phyloP scores from a whole-genome alignment of 2,888 invertebrate species.

The Drosophila antonietae region DNA sequence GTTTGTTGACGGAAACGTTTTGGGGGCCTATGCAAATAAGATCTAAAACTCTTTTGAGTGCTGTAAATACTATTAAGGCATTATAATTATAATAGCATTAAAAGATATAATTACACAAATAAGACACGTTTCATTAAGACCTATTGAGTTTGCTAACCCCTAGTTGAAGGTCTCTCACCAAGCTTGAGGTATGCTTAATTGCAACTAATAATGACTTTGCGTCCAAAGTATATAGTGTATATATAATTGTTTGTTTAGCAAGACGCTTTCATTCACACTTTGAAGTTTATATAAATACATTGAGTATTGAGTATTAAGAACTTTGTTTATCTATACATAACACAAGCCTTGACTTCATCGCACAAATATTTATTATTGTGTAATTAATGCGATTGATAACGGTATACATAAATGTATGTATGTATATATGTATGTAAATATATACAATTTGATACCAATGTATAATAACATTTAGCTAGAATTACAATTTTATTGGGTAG shows the following conservation, averaged over 20 bases:
- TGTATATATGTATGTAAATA: background rate
- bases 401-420: background rate
- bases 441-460: slow-evolving; percentile 15
- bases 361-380: slow-evolving; percentile 44
- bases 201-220: background rate
- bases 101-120: slow-evolving; percentile 41
- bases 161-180: slow-evolving; percentile 24
- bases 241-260: slow-evolving; percentile 2
- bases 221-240: background rate
- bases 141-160: slow-evolving; percentile 22
- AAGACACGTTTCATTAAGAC: slow-evolving; percentile 45
- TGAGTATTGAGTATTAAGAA: slow-evolving; percentile 5
- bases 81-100: slow-evolving; percentile 58
- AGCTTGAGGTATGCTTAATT: slow-evolving; percentile 13
- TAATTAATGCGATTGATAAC: slow-evolving; percentile 45
- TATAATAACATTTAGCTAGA: slow-evolving; percentile 33
- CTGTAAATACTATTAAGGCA: slow-evolving; percentile 32
- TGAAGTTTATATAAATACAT: background rate
- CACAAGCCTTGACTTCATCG: slow-evolving; percentile 40
- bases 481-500: slow-evolving; percentile 44
- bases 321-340: slow-evolving; percentile 38
- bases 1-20: slow-evolving; percentile 30
- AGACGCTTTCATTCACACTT: slow-evolving; percentile 15
- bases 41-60: slow-evolving; percentile 2
- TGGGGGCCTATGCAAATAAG: slow-evolving; percentile 37